phyloP scores from a whole-genome alignment of 2,113 vertebrate genomes.

The Vireo altiloquus region DNA sequence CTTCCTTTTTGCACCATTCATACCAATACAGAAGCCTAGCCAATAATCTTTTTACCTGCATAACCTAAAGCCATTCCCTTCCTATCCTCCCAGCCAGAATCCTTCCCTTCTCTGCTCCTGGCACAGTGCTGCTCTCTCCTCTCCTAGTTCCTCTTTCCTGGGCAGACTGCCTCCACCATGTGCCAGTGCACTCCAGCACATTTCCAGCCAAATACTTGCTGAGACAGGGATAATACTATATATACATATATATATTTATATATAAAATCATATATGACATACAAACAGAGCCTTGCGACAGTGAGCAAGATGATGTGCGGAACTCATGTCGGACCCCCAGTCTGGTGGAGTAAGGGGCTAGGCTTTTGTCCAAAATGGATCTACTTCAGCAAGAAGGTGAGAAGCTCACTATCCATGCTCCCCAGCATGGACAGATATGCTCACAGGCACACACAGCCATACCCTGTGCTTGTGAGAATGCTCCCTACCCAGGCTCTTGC shows the following conservation, averaged over 20 bases:
- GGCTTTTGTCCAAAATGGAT: not conserved
- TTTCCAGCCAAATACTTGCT: not conserved
- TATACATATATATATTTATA: not conserved
- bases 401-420: not conserved
- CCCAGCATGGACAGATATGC: rapidly evolving
- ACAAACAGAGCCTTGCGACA: not conserved
- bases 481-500: not conserved
- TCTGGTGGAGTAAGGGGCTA: not conserved
- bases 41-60: not conserved
- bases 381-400: not conserved
- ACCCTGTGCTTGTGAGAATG: not conserved
- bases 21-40: not conserved
- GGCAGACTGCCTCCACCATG: not conserved
- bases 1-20: not conserved
- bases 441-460: not conserved
- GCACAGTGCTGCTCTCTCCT: not conserved
- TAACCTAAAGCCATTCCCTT: not conserved
- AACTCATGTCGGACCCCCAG: rapidly evolving
- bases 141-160: not conserved
- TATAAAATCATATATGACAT: not conserved
- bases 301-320: not conserved
- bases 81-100: not conserved
- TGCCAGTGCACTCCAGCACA: rapidly evolving
- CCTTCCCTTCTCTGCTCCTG: not conserved
- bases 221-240: not conserved